A percentile compares a stretch with the other conserved stretches of the same genome.
Evolutionary conservation across 1,140 invertebrate species (phyloP).

Genomic region (Andrena cerasifolii): DNA sequence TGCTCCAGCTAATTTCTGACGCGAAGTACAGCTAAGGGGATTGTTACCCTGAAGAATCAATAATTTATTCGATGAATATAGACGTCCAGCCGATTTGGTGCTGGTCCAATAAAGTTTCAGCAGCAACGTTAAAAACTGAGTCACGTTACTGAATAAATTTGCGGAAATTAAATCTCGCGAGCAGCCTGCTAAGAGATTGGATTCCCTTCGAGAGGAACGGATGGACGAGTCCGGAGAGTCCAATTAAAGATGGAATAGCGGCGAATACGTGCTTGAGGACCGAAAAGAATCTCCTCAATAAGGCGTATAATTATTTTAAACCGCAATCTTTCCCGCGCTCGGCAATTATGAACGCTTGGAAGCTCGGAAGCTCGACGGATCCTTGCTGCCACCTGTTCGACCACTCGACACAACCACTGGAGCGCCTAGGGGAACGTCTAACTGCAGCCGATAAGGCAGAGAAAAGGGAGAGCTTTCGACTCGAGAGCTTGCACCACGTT

Average conservation of each 20-base stretch:
- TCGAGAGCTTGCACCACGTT: conserved; percentile 27
- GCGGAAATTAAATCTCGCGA: conserved; percentile 21
- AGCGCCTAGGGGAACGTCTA: not conserved
- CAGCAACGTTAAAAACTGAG: not conserved
- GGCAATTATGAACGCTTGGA: not conserved
- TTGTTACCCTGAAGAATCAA: not conserved
- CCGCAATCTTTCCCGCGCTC: not conserved
- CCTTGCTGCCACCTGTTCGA: conserved; percentile 26
- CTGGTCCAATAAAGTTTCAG: not conserved
- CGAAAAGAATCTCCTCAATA: conserved; percentile 32
- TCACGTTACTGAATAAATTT: conserved; percentile 49
- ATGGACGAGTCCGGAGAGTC: conserved; percentile 3
- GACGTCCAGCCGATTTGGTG: not conserved
- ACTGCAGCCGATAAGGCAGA: conserved; percentile 32
- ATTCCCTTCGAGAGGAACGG: not conserved
- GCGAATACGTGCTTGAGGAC: conserved; percentile 43
- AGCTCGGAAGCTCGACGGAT: not conserved
- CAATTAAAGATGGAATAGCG: conserved; percentile 43
- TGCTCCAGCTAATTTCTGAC: too few species aligned
- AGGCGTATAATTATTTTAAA: conserved; percentile 37
- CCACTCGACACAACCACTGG: not conserved
- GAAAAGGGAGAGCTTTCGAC: not conserved
- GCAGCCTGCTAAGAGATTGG: not conserved
- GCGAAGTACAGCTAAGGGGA: too few species aligned
- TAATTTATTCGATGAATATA: not conserved